Base-by-base conservation (phyloP, 2,113 vertebrate species). In the Mola mola region DNA sequence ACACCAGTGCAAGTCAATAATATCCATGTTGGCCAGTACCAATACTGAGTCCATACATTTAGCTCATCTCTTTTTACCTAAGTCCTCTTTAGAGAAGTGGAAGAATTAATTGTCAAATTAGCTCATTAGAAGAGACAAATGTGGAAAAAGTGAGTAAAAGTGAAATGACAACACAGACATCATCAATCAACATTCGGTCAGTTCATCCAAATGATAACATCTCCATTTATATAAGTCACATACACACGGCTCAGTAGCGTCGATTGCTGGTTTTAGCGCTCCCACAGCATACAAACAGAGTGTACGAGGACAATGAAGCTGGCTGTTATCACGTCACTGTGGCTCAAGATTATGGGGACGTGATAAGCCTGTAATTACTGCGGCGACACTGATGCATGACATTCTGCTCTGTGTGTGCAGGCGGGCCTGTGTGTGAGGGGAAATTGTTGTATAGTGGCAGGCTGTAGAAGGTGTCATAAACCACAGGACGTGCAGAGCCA, bases 341-440 rank as follows among this genome's bases (percentile, higher is more conserved):
- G 78, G 86, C 77, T 81, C 57, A 72, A 87, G 86, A 88, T 89
- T 81, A 85, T 59, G 48, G 78, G 77, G 31, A 74, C 65, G 76
- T 75, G 83, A 82, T 87, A 83, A 83, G 84, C 78, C 84, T 81
- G 84, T 88, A 90, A 90, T 90, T 83, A 87, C 73, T 72, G 51
- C 41, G 20, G 69, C 77, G 86, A 90, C 84, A 82, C 75, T 86
- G 86, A 88, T 83, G 79, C 85, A 82, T 83, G 79, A 78, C 81
- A 79, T 53, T 28, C 74, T 59, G 60, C 16, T 70, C 52, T 25
- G 6, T 40, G 60, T 62, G 43, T 12, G 46, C 19, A 17, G 7
- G 47, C 29, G 17, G 22, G 58, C 26, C 4, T 13, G 29, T 44
- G 56, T 72, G 57, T 21, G 38, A 47, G 65, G 20, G 19, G 21